Conservation (phyloP, 2,113 vertebrate genomes). For the Sterna hirundo region DNA sequence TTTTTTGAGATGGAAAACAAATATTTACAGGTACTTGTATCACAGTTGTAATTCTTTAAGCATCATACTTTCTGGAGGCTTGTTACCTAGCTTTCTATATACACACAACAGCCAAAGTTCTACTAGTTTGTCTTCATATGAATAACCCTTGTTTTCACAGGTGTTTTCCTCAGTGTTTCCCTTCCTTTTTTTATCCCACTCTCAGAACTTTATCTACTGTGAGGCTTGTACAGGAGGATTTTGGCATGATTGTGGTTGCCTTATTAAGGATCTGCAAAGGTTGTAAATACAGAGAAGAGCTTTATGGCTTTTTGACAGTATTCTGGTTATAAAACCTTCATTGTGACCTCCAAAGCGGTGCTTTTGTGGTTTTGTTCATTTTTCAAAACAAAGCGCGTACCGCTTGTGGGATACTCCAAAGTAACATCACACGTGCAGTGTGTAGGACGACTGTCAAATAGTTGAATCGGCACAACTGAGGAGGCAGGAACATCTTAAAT, state of each 20-base stretch:
- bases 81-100: neutral
- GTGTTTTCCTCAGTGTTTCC: neutral
- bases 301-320: neutral
- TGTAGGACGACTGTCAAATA: neutral
- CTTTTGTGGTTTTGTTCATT: neutral
- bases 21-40: neutral
- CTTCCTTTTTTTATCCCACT: neutral
- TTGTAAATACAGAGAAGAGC: neutral
- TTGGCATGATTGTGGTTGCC: neutral
- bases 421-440: fast-evolving
- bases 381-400: neutral
- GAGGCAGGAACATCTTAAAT: neutral
- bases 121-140: neutral
- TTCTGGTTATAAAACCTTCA: neutral
- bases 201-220: neutral
- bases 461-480: neutral
- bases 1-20: neutral
- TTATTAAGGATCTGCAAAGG: neutral
- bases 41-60: neutral
- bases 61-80: neutral
- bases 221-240: neutral
- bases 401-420: neutral
- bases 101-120: too few relatives aligned
- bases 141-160: neutral
- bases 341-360: neutral